Conservation (phyloP, 2,113 vertebrate genomes). For the Vombatus ursinus region DNA sequence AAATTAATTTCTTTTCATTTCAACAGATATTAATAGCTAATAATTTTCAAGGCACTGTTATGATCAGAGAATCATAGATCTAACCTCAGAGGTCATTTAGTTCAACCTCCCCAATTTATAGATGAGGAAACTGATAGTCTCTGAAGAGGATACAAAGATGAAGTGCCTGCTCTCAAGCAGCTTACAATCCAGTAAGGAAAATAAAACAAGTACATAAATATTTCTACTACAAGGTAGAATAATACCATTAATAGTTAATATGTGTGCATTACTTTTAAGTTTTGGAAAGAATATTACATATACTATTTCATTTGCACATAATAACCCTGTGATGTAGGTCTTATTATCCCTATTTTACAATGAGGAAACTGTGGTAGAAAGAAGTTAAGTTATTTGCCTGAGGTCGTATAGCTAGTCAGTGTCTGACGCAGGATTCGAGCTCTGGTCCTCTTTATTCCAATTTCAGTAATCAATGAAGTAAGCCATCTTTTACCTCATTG, state of each 20-base stretch:
- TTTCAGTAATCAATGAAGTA: not conserved
- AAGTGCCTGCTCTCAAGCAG: not conserved
- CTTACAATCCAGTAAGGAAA: not conserved
- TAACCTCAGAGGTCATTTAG: not conserved
- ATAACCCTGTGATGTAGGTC: not conserved
- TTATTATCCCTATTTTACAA: not conserved
- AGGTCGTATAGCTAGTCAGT: not conserved
- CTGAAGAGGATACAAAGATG: not conserved
- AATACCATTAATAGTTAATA: not conserved
- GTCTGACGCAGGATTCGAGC: not conserved
- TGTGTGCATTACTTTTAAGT: not conserved
- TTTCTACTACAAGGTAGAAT: not conserved
- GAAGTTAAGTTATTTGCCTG: not conserved
- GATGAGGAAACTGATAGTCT: not conserved
- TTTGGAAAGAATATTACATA: not conserved
- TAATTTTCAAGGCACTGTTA: not conserved
- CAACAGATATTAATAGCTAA: not conserved
- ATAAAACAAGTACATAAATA: not conserved
- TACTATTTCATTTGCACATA: not conserved
- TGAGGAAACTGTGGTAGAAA: not conserved
- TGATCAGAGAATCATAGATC: not conserved
- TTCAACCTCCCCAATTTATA: not conserved
- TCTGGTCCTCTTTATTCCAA: not conserved
- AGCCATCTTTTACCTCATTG: not conserved
- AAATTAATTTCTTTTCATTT: not conserved